Base-by-base conservation (phyloP, 2,888 invertebrate genomes). In the Alloscopus bannaensis region DNA sequence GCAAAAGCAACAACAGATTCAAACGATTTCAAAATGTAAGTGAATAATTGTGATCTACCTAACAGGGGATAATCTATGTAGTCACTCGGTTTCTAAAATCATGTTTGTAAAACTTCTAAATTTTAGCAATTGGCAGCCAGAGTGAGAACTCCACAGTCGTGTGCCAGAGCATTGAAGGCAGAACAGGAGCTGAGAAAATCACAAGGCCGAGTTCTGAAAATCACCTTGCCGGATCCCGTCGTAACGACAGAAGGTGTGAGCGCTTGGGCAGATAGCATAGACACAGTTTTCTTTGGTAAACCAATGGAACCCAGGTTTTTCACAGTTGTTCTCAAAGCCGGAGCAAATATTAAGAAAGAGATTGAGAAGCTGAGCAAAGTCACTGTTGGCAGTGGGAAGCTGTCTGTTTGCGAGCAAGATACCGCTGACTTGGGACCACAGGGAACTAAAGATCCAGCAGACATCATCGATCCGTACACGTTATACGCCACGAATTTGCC, bases 301-400 rank as follows among this genome's bases (percentile, higher is more conserved):
- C 77, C 84, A 3, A 59, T 86, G 3, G 85, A 84, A 64, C 81
- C 84, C 1, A 47, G 85, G 11, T 73, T 80, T 16, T 86, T 86
- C 65, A 62, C 84, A 8, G 22, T 86, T n/a, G 82, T 84, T 11
- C 76, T 86, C 18, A 84, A 84, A 42, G 81, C 81, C 16, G 78
- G 75, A 29, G 52, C 71, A 8, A 81, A 86, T 55, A 65, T 83
- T 22, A 84, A 84, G 65, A 86, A 86, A 60, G 85, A 84, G 80
- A 29, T 86, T 26, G 84, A 83, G 29, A 71, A 75, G 8, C 60
- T 86, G 16, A 83, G 57, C 47, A 84, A 84, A 45, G 47, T 81
- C 2, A 60, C 36, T 2, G 81, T 84, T 64, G 79, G 78, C 20
- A 70, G 76, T 3, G 81, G 80, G 2, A 84, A 84, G 65, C 18